Conservation (phyloP, 2,113 vertebrate genomes). For the Eleginops maclovinus region DNA sequence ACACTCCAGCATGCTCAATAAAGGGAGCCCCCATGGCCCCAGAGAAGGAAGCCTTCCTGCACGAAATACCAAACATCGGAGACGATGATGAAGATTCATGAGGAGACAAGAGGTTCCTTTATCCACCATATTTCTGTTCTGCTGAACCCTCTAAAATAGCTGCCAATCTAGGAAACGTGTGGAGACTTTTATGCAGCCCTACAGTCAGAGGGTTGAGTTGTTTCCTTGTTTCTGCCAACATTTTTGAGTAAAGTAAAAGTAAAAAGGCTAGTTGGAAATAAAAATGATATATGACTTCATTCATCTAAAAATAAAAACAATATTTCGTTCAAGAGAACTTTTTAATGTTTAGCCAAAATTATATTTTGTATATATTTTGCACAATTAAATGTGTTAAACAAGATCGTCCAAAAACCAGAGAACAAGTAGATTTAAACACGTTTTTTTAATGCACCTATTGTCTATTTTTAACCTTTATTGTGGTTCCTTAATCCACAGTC, state of each 20-base stretch:
- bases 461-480: neutral
- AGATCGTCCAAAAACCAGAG: neutral
- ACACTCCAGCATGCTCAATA: constrained; percentile 76
- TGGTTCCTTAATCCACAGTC: neutral
- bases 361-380: constrained; percentile 11
- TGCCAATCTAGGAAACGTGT: neutral
- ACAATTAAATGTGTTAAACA: neutral
- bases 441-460: neutral
- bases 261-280: neutral
- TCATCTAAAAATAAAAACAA: neutral
- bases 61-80: neutral
- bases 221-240: neutral
- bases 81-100: constrained; percentile 63
- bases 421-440: neutral
- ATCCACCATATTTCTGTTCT: neutral
- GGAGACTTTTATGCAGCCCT: neutral
- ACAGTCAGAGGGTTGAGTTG: neutral
- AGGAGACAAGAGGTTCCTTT: constrained; percentile 18
- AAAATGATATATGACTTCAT: neutral
- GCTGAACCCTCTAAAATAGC: neutral
- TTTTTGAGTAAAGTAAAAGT: neutral
- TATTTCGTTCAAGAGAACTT: neutral
- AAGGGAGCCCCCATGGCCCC: constrained; percentile 29
- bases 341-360: neutral
- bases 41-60: constrained; percentile 73